phyloP scores from a whole-genome alignment of 2,888 invertebrate genomes.

The Rhimphoctona megacephalus region DNA sequence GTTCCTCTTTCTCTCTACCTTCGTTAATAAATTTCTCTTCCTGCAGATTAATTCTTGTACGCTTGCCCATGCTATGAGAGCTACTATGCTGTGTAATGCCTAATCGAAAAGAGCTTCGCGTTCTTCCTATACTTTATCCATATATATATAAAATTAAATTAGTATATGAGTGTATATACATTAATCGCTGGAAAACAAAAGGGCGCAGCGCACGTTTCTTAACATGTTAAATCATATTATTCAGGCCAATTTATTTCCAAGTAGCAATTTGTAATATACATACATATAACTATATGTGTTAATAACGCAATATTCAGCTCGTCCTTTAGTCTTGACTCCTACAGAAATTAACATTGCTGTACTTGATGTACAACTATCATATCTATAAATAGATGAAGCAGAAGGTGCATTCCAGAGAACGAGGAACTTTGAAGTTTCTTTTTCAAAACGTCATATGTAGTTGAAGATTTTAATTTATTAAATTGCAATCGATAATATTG shows the following conservation, averaged over 20 bases:
- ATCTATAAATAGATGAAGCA: constrained; percentile 71
- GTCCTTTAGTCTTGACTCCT: constrained; percentile 60
- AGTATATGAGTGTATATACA: neutral
- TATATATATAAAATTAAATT: neutral
- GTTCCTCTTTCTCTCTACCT: constrained; percentile 55
- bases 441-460: neutral
- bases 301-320: constrained; percentile 44
- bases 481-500: neutral
- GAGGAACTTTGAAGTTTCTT: constrained; percentile 33
- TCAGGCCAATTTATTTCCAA: neutral
- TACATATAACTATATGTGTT: neutral
- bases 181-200: neutral
- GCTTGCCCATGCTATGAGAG: constrained; percentile 43
- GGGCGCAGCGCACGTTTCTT: neutral
- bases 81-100: constrained; percentile 60
- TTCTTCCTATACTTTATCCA: constrained; percentile 26
- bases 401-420: constrained; percentile 67
- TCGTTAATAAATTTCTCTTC: constrained; percentile 70
- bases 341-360: constrained; percentile 63
- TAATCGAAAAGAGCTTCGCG: constrained; percentile 66
- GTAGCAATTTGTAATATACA: neutral
- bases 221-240: neutral
- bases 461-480: neutral
- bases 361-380: constrained; percentile 56
- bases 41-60: constrained; percentile 70